These are phyloP conservation scores for Cotesia chilonis DNA, from an alignment of 1,140 invertebrate species.

Conservation along the genomic window DNA sequence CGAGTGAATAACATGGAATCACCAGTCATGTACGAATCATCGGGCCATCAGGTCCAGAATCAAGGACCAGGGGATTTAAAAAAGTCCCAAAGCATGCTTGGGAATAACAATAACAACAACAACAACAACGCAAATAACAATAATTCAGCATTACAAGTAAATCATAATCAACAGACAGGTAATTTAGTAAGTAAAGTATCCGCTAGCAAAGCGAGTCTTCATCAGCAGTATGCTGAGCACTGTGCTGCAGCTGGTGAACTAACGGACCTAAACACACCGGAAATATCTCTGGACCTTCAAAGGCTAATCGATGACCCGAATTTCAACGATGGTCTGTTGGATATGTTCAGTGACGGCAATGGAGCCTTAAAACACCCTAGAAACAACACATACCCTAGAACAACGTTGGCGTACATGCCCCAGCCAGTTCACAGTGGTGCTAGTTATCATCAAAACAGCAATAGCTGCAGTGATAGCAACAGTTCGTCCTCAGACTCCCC, in stretches of 20 bases:
- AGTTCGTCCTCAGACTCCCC: conserved; percentile 71
- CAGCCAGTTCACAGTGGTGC: conserved; percentile 87
- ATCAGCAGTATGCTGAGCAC: conserved; percentile 74
- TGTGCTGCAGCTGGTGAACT: conserved; percentile 72
- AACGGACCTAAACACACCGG: conserved; percentile 86
- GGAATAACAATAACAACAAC: conserved; percentile 48
- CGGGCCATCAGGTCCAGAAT: conserved; percentile 59
- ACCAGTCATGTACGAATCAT: conserved; percentile 63
- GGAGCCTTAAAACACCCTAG: conserved; percentile 62
- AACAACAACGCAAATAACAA: conserved; percentile 51
- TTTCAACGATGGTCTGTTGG: conserved; percentile 82
- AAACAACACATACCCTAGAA: conserved; percentile 67
- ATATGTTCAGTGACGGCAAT: conserved; percentile 74
- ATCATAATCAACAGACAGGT: conserved; percentile 58
- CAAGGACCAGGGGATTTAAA: conserved; percentile 56
- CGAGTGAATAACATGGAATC: conserved; percentile 61
- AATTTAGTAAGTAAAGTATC: conserved; percentile 63
- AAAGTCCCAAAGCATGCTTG: conserved; percentile 54
- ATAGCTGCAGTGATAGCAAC: conserved; percentile 67
- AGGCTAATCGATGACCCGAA: conserved; percentile 88
- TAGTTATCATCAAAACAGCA: conserved; percentile 70
- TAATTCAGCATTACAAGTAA: conserved; percentile 58
- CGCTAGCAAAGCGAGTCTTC: conserved; percentile 63
- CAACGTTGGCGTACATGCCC: conserved; percentile 86
- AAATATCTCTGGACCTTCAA: conserved; percentile 88